These are phyloP conservation scores for Plumapathes pennacea DNA, from an alignment of 92 coral and sea anemone genomes.

Conservation along the genomic window DNA sequence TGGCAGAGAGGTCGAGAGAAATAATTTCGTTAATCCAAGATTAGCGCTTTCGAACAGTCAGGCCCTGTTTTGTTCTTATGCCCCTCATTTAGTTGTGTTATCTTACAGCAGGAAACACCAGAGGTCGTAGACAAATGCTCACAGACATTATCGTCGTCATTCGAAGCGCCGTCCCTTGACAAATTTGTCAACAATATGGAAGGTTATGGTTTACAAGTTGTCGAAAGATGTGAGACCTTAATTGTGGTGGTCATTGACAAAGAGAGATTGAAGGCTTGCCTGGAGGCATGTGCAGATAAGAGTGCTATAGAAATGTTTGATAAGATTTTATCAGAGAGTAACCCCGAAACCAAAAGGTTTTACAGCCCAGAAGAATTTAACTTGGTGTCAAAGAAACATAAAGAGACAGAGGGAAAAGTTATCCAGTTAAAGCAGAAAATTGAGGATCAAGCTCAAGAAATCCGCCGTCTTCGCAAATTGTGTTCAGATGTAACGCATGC, in stretches of 20 bases:
- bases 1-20: too few species aligned
- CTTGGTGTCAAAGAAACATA: not conserved
- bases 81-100: too few species aligned
- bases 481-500: too few species aligned
- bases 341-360: constrained; percentile 14
- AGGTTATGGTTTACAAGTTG: constrained; percentile 59
- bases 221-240: constrained; percentile 14
- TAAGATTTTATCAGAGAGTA: constrained; percentile 3
- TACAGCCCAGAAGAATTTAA: not conserved
- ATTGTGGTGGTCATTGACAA: constrained; percentile 47
- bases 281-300: constrained; percentile 49
- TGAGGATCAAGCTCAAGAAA: constrained; percentile 48
- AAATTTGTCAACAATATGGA: too few species aligned
- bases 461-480: constrained; percentile 18
- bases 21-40: too few species aligned
- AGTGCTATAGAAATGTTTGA: constrained; percentile 27
- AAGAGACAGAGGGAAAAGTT: constrained; percentile 23
- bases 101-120: too few species aligned
- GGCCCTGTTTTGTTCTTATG: too few species aligned
- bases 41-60: too few species aligned
- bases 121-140: too few species aligned
- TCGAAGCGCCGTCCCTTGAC: too few species aligned
- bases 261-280: constrained; percentile 58
- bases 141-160: too few species aligned
- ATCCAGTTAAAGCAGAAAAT: constrained; percentile 44